Evolutionary conservation across 2,797 vertebrate genomes (phyloP), one percentile per base, ranked within the genome.

Genomic region (Melanotaenia parkinsoni): DNA sequence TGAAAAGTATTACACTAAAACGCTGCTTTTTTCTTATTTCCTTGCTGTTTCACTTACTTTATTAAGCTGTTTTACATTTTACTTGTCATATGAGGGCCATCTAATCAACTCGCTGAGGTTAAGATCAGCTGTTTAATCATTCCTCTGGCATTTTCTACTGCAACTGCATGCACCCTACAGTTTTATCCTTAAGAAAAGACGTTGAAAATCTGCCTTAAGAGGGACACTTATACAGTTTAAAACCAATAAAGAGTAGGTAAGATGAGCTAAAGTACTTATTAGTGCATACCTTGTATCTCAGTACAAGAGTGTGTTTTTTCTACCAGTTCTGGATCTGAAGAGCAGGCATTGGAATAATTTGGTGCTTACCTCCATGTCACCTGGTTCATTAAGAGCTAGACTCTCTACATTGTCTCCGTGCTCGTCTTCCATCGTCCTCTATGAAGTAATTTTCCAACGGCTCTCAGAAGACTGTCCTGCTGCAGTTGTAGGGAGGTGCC

Each of bases 321-420:
- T 26, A 20, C 30, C 10, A 18, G 18, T 11, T 20, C 18, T 28
- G 16, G 43, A 11, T n/a, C 20, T 24, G 30, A 18, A 33, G 10
- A 50, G 20, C 12, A 51, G 12, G 9, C 40, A 16, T 2, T n/a
- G 35, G 35, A 11, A 13, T 5, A 26, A 22, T 16, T 5, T 53
- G 62, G 28, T 45, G 3, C 75, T 77, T 63, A 90, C 89, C 84
- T 90, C 87, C 2, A 60, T 1, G 22, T 89, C 78, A 0, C 16
- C 61, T 5, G 40, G 22, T 38, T 80, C 81, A 50, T 87, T 79
- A 37, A 88, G 72, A 59, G 68, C 7, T 0, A 62, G 0, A 8
- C 38, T 65, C 69, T 89, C 83, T 58, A 24, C 22, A 1, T 74
- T 62, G 53, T 11, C 5, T 8, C 28, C 51, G 56, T 0, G 0